A percentile compares a stretch with the other conserved stretches of the same genome.
Evolutionary conservation across 2,888 invertebrate genomes (phyloP).

Genomic region (Fragum fragum): DNA sequence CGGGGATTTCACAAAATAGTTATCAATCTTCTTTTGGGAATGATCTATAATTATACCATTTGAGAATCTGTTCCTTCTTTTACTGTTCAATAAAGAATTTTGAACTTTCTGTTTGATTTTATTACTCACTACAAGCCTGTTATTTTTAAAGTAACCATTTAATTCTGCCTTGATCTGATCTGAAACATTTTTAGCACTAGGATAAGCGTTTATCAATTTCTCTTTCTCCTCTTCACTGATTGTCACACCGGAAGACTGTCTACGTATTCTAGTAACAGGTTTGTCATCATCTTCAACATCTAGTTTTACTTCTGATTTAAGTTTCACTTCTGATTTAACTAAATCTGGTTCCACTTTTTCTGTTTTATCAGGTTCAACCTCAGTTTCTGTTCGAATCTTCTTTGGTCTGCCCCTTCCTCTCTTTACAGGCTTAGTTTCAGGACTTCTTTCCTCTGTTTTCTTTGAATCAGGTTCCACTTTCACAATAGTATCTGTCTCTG

Average conservation of each 20-base stretch:
- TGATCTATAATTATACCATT: slow-evolving; percentile 67
- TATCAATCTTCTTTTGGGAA: slow-evolving; percentile 65
- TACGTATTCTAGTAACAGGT: slow-evolving; percentile 28
- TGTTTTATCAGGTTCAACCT: not conserved
- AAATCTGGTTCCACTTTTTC: not conserved
- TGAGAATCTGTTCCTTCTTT: slow-evolving; percentile 56
- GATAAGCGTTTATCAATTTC: slow-evolving; percentile 47
- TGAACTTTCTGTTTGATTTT: slow-evolving; percentile 73
- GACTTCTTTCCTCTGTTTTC: not conserved
- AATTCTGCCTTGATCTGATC: slow-evolving; percentile 71
- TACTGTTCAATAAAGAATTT: slow-evolving; percentile 67
- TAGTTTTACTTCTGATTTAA: slow-evolving; percentile 4
- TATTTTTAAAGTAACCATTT: slow-evolving; percentile 65
- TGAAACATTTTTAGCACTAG: slow-evolving; percentile 66
- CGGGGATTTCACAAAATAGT: slow-evolving; percentile 59
- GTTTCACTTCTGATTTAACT: slow-evolving; percentile 1
- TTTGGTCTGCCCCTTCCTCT: slow-evolving; percentile 35
- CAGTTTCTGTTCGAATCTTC: slow-evolving; percentile 4
- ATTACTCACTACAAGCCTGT: slow-evolving; percentile 70
- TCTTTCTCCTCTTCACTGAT: slow-evolving; percentile 54
- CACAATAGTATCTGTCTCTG: not conserved
- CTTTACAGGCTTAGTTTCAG: slow-evolving; percentile 8
- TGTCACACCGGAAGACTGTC: slow-evolving; percentile 37
- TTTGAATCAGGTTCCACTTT: not conserved
- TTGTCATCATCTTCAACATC: slow-evolving; percentile 1